A percentile compares a stretch with the other conserved stretches of the same genome.
These are phyloP conservation scores for Salvelinus fontinalis DNA, from an alignment of 2,113 vertebrate species.

Conservation along the genomic window DNA sequence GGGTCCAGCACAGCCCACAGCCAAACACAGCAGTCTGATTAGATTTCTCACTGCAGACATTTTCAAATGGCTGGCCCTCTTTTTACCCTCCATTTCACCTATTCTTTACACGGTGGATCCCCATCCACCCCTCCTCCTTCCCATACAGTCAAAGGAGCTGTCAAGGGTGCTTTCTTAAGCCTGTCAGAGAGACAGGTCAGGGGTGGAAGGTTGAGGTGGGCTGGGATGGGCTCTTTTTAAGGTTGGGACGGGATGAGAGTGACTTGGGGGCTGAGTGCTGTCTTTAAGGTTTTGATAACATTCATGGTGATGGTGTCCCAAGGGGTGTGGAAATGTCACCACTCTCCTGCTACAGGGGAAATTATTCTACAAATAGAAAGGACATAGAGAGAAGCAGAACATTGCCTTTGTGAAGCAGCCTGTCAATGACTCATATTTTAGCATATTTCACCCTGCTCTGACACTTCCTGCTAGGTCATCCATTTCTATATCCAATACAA, in stretches of 20 bases:
- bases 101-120: slow-evolving; percentile 61
- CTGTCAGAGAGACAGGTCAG: slow-evolving; percentile 64
- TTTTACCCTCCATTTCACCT: slow-evolving; percentile 61
- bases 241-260: slow-evolving; percentile 38
- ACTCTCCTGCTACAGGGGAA: slow-evolving; percentile 68
- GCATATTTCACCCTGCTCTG: slow-evolving; percentile 38
- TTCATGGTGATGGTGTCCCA: slow-evolving; percentile 76
- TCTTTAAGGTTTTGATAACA: slow-evolving; percentile 79
- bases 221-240: slow-evolving; percentile 61
- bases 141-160: slow-evolving; percentile 67
- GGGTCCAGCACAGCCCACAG: slow-evolving; percentile 64
- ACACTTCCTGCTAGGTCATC: background rate
- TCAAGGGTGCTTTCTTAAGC: slow-evolving; percentile 67
- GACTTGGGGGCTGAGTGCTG: slow-evolving; percentile 47
- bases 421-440: slow-evolving; percentile 28
- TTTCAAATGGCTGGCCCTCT: slow-evolving; percentile 73
- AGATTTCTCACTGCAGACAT: slow-evolving; percentile 74
- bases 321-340: slow-evolving; percentile 79
- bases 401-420: slow-evolving; percentile 67
- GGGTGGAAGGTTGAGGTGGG: slow-evolving; percentile 65
- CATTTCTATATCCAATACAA: slow-evolving; percentile 59
- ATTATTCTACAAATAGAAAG: slow-evolving; percentile 73
- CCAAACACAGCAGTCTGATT: slow-evolving; percentile 75
- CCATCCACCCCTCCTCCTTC: background rate
- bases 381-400: slow-evolving; percentile 51